These are phyloP conservation scores for Diploptera punctata DNA, from an alignment of 2,888 invertebrate species.

Conservation along the genomic window DNA sequence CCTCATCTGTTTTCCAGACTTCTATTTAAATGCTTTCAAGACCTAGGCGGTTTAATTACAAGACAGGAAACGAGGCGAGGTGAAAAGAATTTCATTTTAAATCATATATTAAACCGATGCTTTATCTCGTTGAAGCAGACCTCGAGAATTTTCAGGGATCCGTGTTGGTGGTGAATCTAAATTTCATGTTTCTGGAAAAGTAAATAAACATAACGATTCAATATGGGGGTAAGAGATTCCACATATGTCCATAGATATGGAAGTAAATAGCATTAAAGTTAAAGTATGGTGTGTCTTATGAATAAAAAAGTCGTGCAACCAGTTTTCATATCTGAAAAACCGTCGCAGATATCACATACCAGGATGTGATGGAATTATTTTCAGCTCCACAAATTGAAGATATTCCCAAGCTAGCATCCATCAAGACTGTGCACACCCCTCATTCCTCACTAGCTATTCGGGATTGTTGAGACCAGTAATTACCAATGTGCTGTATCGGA, in stretches of 20 bases:
- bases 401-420: background rate
- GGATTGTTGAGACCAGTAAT: no score
- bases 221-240: background rate
- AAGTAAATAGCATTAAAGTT: background rate
- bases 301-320: background rate
- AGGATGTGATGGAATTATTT: no score
- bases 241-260: background rate
- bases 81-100: no score
- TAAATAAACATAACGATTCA: no score
- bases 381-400: background rate
- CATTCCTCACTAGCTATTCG: background rate
- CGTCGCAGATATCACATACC: background rate
- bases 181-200: background rate
- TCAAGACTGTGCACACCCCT: background rate
- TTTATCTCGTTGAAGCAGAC: background rate
- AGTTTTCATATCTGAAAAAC: background rate
- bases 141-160: background rate
- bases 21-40: no score
- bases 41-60: no score
- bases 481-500: background rate
- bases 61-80: no score
- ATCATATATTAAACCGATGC: no score
- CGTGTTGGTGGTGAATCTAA: background rate
- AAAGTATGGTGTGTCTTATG: background rate
- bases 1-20: no score